Conservation (phyloP, 2,113 vertebrate species). For the Chitala chitala region DNA sequence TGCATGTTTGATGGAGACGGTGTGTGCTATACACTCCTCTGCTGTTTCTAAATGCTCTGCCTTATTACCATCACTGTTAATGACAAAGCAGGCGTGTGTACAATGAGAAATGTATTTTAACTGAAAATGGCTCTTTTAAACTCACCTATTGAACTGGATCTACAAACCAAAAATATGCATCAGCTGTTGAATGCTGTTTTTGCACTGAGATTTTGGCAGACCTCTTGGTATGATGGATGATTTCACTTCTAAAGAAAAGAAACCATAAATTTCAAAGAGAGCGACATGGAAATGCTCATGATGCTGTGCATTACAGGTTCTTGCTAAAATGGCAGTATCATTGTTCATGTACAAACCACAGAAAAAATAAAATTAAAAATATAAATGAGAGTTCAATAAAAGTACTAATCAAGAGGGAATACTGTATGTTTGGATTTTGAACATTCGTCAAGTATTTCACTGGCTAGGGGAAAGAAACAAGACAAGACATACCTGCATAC, state of each 20-base stretch:
- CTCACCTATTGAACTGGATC: not conserved
- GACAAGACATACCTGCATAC: too few species aligned
- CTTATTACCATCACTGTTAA: not conserved
- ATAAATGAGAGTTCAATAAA: too few species aligned
- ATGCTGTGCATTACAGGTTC: constrained; percentile 16
- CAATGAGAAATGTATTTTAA: not conserved
- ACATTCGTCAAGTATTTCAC: too few species aligned
- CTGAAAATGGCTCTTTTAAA: too few species aligned
- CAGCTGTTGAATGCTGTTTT: not conserved
- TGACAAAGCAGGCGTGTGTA: not conserved
- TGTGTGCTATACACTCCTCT: not conserved
- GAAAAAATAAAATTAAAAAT: not conserved
- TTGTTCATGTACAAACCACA: constrained; percentile 7
- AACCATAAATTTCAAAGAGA: not conserved
- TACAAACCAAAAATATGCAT: too few species aligned
- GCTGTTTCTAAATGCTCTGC: not conserved
- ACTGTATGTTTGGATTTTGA: too few species aligned
- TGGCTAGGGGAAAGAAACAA: too few species aligned
- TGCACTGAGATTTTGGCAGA: constrained; percentile 5
- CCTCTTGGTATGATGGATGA: not conserved
- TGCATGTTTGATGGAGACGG: constrained; percentile 1
- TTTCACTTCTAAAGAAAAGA: not conserved
- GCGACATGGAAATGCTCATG: constrained; percentile 11
- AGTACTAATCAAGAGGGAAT: too few species aligned
- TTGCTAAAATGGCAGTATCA: not conserved